These are phyloP conservation scores for Hydriomena furcata DNA, from an alignment of 2,888 invertebrate genomes.

Conservation along the genomic window DNA sequence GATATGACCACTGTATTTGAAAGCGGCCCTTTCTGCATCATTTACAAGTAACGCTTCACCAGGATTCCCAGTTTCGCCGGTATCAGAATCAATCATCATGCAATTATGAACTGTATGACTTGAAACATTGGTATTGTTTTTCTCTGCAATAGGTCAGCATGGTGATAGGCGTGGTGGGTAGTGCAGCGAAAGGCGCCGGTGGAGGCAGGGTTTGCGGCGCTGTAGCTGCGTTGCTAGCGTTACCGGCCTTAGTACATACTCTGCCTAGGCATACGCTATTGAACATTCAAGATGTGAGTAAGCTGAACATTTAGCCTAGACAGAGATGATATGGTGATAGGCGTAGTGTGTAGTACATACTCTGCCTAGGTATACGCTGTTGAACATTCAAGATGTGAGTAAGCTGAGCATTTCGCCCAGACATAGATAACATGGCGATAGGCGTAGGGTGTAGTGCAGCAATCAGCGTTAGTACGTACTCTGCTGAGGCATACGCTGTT, in stretches of 20 bases:
- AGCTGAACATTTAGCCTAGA: too few relatives aligned
- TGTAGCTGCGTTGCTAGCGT: slow-evolving; percentile 71
- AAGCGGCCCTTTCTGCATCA: too few relatives aligned
- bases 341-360: slow-evolving; percentile 65
- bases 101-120: too few relatives aligned
- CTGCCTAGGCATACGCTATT: slow-evolving; percentile 72
- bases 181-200: slow-evolving; percentile 53
- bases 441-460: slow-evolving; percentile 70
- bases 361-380: slow-evolving; percentile 70
- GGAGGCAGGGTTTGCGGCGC: slow-evolving; percentile 75
- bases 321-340: slow-evolving; percentile 79
- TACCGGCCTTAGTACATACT: slow-evolving; percentile 66
- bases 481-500: slow-evolving; percentile 72
- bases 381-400: slow-evolving; percentile 74
- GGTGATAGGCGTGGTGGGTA: slow-evolving; percentile 72
- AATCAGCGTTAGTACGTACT: too few relatives aligned
- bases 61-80: too few relatives aligned
- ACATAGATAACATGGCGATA: too few relatives aligned
- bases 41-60: too few relatives aligned
- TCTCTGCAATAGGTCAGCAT: slow-evolving; percentile 65
- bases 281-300: slow-evolving; percentile 72
- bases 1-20: too few relatives aligned
- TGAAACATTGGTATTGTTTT: too few relatives aligned
- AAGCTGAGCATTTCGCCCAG: neutral
- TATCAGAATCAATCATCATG: too few relatives aligned